phyloP scores from a whole-genome alignment of 2,888 invertebrate genomes.

The Saturnia japonica region DNA sequence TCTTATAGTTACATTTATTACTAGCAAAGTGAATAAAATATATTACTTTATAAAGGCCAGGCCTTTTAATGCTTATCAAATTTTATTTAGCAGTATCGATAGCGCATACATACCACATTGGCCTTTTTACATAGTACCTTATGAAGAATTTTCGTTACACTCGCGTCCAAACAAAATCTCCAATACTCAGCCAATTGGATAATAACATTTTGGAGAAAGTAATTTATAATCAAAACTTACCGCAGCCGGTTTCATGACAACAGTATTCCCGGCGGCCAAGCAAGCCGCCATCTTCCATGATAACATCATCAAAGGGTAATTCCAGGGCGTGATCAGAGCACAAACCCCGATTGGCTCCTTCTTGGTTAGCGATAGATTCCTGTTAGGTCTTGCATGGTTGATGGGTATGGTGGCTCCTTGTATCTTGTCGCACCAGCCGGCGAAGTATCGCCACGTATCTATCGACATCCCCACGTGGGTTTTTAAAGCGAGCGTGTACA shows the following conservation, averaged over 20 bases:
- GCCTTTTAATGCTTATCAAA: too few relatives aligned
- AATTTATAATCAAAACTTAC: conserved; percentile 62
- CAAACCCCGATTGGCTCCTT: conserved; percentile 97
- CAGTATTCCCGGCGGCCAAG: conserved; percentile 97
- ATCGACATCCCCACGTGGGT: conserved; percentile 99
- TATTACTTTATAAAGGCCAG: too few relatives aligned
- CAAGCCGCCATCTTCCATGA: conserved; percentile 99
- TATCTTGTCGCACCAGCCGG: conserved; percentile 97
- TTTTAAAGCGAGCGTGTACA: conserved; percentile 97
- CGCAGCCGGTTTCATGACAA: conserved; percentile 97
- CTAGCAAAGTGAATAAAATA: too few relatives aligned
- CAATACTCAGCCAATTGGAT: background rate
- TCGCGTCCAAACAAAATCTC: too few relatives aligned
- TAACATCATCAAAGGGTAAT: conserved; percentile 99
- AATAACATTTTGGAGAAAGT: background rate
- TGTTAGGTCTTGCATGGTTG: conserved; percentile 94
- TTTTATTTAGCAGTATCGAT: too few relatives aligned
- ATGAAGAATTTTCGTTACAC: too few relatives aligned
- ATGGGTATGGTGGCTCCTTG: conserved; percentile 96
- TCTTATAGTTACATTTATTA: too few relatives aligned
- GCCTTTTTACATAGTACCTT: too few relatives aligned
- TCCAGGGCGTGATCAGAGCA: conserved; percentile 97
- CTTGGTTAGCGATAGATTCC: conserved; percentile 92
- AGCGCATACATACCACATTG: too few relatives aligned
- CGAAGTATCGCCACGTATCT: conserved; percentile 97